Evolutionary conservation across 2,888 invertebrate genomes (phyloP).

Genomic region (Deroplatys truncata): DNA sequence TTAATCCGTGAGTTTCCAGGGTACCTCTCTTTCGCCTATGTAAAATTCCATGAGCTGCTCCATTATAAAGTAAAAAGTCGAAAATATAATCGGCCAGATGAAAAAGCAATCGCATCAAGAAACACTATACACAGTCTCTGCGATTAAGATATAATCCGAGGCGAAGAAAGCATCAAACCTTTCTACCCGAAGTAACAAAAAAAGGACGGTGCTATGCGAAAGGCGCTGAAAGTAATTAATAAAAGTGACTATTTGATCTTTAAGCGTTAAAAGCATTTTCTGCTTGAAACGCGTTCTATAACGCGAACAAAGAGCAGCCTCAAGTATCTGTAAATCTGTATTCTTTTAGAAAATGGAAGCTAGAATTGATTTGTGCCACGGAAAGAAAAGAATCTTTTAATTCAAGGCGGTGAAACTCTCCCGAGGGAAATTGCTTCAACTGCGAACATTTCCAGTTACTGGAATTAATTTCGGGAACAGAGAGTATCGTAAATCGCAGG

Average conservation of each 20-base stretch:
- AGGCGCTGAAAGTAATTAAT: not conserved
- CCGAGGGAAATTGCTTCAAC: not conserved
- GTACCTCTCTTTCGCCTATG: no score
- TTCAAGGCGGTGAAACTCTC: not conserved
- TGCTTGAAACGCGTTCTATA: not conserved
- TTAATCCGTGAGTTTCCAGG: no score
- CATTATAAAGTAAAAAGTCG: no score
- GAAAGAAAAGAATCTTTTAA: not conserved
- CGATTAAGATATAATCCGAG: no score
- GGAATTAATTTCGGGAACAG: not conserved
- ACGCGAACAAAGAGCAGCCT: not conserved
- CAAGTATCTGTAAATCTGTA: not conserved
- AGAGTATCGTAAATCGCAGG: not conserved
- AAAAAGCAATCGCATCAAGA: no score
- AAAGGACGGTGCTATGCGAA: not conserved
- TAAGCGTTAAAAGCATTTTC: not conserved
- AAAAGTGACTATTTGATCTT: not conserved
- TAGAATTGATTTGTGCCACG: not conserved
- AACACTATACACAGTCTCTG: no score
- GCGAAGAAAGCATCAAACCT: not conserved
- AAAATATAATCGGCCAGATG: no score
- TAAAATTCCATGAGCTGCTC: no score
- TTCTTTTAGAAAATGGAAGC: not conserved
- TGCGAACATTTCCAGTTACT: not conserved
- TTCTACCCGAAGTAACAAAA: not conserved